Base-by-base conservation (phyloP, 2,797 vertebrate genomes). In the Florisuga fusca region DNA sequence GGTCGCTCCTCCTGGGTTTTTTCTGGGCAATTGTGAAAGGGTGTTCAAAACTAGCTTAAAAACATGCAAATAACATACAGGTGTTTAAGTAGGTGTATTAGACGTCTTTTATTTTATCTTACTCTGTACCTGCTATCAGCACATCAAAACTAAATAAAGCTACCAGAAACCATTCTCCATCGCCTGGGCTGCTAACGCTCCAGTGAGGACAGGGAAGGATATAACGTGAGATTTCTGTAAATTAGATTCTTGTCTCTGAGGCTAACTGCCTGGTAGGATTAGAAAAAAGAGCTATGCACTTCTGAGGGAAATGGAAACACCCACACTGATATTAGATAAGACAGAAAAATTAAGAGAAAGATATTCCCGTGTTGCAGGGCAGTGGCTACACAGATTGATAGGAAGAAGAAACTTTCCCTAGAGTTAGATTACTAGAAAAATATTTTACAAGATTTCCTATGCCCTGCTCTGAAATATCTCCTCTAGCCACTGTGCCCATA, bases 1-100 rank as follows among this genome's bases (percentile, higher is more conserved):
- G 1, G 12, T 53, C 0, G 0, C 14, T 86, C 38, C 31, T 79
- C n/a, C 29, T 8, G 1, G 3, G 4, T 15, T 63, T 38, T 71
- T 88, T 51, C 67, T 19, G 45, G 8, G 14, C 8, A 43, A 71
- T 57, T 74, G 46, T 18, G 38, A 79, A 61, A 75, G 7, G 20
- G 2, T 23, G 27, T 73, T 68, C 55, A 90, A 90, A 84, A 63
- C 22, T 46, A 33, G 4, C 23, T 84, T 83, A 27, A 80, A 81
- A 90, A 26, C 12, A 34, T 50, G 51, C 10, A 74, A 48, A 45
- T 34, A 62, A 82, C 18, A 64, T 12, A 71, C 23, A 43, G 54
- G 25, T 10, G 3, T 64, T 61, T 84, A 72, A 63, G 21, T 45
- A 45, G 29, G 8, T 46, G 15, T 34, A 15, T 43, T 71, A 79